Conservation (phyloP, 1,140 invertebrate species). For the Antheraea pernyi region DNA sequence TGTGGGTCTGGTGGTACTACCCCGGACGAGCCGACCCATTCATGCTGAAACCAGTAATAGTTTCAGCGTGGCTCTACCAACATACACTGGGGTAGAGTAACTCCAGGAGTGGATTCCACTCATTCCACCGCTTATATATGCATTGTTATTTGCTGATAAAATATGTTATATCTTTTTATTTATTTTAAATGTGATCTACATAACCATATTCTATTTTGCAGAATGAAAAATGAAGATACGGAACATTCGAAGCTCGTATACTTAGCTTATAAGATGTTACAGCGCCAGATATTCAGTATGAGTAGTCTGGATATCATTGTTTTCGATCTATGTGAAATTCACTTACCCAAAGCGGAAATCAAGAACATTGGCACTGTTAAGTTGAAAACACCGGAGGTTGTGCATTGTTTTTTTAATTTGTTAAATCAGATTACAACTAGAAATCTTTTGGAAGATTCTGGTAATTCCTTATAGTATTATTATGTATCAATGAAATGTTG, state of each 20-base stretch:
- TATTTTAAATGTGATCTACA: not conserved
- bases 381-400: conserved; percentile 64
- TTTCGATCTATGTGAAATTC: conserved; percentile 51
- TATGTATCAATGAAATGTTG: no score
- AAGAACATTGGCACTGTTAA: conserved; percentile 56
- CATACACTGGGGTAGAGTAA: no score
- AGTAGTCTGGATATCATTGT: conserved; percentile 48
- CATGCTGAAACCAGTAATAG: no score
- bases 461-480: not conserved
- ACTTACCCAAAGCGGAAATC: conserved; percentile 57
- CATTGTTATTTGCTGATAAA: no score
- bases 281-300: conserved; percentile 60
- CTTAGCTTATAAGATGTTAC: conserved; percentile 52
- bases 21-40: no score
- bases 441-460: not conserved
- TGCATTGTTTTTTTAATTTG: conserved; percentile 57
- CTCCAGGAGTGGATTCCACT: no score
- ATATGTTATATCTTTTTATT: not conserved
- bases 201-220: conserved; percentile 30
- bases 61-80: no score
- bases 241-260: conserved; percentile 40
- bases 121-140: no score
- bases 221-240: conserved; percentile 43
- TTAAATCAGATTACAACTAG: conserved; percentile 46
- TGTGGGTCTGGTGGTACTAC: no score